Conservation (phyloP, 2,113 vertebrate species). For the Pogona vitticeps region DNA sequence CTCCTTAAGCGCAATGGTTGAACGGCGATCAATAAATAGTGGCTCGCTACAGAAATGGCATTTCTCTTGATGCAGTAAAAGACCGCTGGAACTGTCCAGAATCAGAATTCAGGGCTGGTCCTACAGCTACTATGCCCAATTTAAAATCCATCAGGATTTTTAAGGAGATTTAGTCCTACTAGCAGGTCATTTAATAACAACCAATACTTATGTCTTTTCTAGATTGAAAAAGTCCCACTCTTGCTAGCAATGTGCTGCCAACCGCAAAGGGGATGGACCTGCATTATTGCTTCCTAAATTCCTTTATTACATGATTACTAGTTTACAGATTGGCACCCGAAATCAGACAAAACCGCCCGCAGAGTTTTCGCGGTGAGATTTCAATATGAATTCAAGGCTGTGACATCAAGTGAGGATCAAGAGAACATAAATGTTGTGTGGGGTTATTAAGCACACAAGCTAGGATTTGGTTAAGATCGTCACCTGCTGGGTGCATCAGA, state of each 20-base stretch:
- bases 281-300: not conserved
- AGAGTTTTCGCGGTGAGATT: not conserved
- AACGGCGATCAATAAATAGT: not conserved
- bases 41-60: not conserved
- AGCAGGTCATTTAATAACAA: too few species aligned
- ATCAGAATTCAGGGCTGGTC: too few species aligned
- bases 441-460: not conserved
- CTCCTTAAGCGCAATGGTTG: not conserved
- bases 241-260: not conserved
- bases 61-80: not conserved
- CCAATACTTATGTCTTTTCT: not conserved
- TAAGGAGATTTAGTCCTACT: too few species aligned
- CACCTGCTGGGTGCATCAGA: not conserved
- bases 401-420: not conserved
- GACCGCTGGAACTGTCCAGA: not conserved
- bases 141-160: too few species aligned
- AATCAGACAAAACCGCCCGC: not conserved
- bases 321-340: not conserved
- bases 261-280: not conserved
- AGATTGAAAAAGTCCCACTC: not conserved
- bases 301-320: not conserved
- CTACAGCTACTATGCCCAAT: too few species aligned
- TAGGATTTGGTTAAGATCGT: not conserved
- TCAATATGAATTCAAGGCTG: not conserved
- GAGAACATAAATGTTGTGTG: too few species aligned